phyloP scores from a whole-genome alignment of 2,113 vertebrate species.

The Dolichallabes microphthalmus region DNA sequence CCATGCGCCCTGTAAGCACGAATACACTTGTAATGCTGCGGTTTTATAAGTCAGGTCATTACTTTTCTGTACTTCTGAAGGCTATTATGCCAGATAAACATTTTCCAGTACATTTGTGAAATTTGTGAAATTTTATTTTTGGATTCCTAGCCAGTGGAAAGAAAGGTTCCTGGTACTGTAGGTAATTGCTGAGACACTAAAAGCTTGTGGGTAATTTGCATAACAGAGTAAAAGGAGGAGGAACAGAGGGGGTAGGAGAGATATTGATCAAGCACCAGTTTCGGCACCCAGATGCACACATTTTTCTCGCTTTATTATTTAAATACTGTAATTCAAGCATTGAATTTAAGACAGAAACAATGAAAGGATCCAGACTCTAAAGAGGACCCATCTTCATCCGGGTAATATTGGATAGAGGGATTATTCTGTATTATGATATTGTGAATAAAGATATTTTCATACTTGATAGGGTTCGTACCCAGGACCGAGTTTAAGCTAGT shows the following conservation, averaged over 20 bases:
- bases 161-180: neutral
- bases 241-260: neutral
- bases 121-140: neutral
- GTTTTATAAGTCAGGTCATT: neutral
- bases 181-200: neutral
- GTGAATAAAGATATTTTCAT: neutral
- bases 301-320: neutral
- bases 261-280: conserved; percentile 22
- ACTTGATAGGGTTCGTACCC: neutral
- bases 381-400: neutral
- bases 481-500: neutral
- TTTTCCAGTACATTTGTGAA: neutral
- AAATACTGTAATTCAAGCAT: neutral
- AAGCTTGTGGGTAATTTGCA: conserved; percentile 12
- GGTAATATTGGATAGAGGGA: neutral
- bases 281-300: neutral
- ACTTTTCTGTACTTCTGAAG: neutral
- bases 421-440: neutral
- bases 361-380: neutral
- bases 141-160: neutral
- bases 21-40: neutral
- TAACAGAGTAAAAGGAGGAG: conserved; percentile 5
- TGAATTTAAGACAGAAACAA: neutral
- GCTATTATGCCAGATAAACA: neutral
- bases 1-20: neutral